Evolutionary conservation across 2,797 vertebrate species (phyloP).

Genomic region (Sebastes cheni): DNA sequence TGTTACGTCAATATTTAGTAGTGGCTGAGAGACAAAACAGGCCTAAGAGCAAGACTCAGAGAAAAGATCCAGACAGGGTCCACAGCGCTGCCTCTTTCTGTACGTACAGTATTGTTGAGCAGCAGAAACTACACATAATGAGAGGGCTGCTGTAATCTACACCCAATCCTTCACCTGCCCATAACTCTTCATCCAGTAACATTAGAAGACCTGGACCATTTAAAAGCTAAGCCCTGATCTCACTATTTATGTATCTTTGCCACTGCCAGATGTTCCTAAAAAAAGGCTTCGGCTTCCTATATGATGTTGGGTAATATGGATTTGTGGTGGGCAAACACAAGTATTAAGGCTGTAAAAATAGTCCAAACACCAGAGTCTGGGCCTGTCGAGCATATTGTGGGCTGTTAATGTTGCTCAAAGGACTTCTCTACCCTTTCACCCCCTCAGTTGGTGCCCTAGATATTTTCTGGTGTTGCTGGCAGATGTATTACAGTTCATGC

Average conservation of each 20-base stretch:
- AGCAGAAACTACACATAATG: conserved; percentile 53
- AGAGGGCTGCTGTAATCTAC: conserved; percentile 61
- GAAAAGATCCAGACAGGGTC: not conserved
- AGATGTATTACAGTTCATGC: conserved; percentile 20
- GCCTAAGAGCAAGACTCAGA: not conserved
- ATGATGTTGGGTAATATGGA: conserved; percentile 54
- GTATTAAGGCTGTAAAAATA: conserved; percentile 68
- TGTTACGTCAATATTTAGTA: not conserved
- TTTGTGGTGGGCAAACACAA: conserved; percentile 64
- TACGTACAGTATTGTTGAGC: conserved; percentile 3
- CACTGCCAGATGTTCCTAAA: conserved; percentile 69
- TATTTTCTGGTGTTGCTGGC: conserved; percentile 50
- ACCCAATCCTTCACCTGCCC: conserved; percentile 51
- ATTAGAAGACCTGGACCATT: conserved; percentile 61
- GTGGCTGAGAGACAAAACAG: not conserved
- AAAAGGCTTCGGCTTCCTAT: conserved; percentile 33
- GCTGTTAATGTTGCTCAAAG: conserved; percentile 65
- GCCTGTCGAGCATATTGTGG: conserved; percentile 33
- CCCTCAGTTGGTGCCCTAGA: conserved; percentile 24
- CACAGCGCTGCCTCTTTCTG: not conserved
- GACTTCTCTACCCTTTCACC: conserved; percentile 39
- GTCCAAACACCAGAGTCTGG: conserved; percentile 45
- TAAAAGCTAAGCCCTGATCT: conserved; percentile 58
- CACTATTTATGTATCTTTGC: conserved; percentile 72
- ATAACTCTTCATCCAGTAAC: conserved; percentile 65